Evolutionary conservation across 2,888 invertebrate genomes (phyloP), one percentile per base, ranked within the genome.

Genomic region (Temnothorax unifasciatus): DNA sequence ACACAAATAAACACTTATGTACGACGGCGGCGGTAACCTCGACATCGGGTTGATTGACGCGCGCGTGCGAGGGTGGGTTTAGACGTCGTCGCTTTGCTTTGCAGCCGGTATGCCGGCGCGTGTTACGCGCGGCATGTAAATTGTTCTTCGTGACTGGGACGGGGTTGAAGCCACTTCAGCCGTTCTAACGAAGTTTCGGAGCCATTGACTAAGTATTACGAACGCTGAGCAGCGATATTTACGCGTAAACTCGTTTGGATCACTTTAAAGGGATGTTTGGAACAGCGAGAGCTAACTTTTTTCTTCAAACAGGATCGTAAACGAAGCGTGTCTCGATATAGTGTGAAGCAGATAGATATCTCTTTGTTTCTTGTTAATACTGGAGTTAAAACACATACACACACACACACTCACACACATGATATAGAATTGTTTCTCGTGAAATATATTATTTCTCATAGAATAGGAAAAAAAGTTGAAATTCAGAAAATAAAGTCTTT

Each of bases 121-220:
- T 81, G 90, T 86, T 89, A 90, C 86, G 85, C 87, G 84, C 83
- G 81, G 88, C 89, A 90, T 90, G 92, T 90, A 91, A 91, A 92
- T 92, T 90, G 92, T 92, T 92, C 91, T 91, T 91, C 92, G 92
- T 91, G 89, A 90, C 89, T 88, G 90, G n/a, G n/a, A 73, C 90
- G 83, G 77, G 83, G 84, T 85, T 89, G 83, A 91, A 91, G 86
- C 88, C 87, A 87, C 90, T 81, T 87, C 85, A 86, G 86, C 89
- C 86, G 91, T 90, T 89, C 87, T 90, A 92, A 91, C 89, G 89
- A 92, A 90, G 84, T 88, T 91, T 83, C 88, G 79, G 86, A 74
- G 76, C 81, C 87, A 91, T 90, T 87, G 85, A 87, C 84, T 88
- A 86, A 89, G 86, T 64, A 29, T 29, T 29, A 61, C 18, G 71